Evolutionary conservation across 2,888 invertebrate genomes (phyloP), one percentile per base, ranked within the genome.

Genomic region (Rhodophaea formosa): DNA sequence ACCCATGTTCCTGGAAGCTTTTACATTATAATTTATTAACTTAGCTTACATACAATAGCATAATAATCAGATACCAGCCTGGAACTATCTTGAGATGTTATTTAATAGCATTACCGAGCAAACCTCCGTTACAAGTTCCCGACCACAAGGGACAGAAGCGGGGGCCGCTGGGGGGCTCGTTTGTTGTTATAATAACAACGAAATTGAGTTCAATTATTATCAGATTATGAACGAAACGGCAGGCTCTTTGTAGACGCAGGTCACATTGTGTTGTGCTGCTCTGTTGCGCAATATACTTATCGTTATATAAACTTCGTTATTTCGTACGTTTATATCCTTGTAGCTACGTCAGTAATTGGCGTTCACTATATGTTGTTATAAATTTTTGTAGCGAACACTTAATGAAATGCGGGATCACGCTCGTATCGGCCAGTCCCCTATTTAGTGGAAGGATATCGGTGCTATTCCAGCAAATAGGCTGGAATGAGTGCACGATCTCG

Each of bases 381-480:
- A 64, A 66, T 65, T 74, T 70, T 70, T 67, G 69, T 66, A 71
- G 69, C 67, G 69, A 69, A 71, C 72, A 69, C 65, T 66, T 72
- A 82, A 81, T 81, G 74, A 74, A 77, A 84, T 83, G 83, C 82
- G 73, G 74, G 79, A 77, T 77, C 84, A 82, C 81, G 83, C 68
- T 72, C 72, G 66, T 66, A 68, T 71, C 70, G 73, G 71, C 70
- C 72, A 70, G 76, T 67, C 67, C 65, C 69, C 74, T 70, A 76
- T 80, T 77, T 80, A 78, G 75, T 72, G 74, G 67, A 67, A 71
- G 77, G 75, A 77, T 81, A 82, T 84, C 79, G 76, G 66, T 61
- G 74, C 76, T 75, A 73, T 80, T 77, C 71, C 67, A 70, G 73
- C 80, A 81, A 82, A 82, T 80, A 79, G 79, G 77, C 75, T 64